Percentiles rank a stretch among this genome's conserved stretches.
phyloP scores from a whole-genome alignment of 1,140 invertebrate species.

The Colletes latitarsis region DNA sequence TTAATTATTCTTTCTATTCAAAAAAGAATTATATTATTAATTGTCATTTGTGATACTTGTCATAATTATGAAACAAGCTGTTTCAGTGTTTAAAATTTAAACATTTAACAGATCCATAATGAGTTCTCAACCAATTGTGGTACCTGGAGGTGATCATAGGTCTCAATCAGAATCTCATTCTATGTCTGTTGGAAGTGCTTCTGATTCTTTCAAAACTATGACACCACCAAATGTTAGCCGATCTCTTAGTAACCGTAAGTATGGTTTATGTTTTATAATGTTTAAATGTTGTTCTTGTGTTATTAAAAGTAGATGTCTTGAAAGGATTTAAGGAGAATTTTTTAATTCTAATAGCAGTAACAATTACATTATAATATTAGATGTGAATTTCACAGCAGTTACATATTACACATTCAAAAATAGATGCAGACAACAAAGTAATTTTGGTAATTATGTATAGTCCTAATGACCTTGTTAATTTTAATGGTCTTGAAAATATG shows the following conservation, averaged over 20 bases:
- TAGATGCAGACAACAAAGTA: neutral
- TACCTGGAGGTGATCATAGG: conserved; percentile 76
- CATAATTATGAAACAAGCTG: neutral
- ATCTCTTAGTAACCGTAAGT: conserved; percentile 74
- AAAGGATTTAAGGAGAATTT: neutral
- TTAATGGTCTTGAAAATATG: too few relatives aligned
- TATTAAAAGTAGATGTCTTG: neutral
- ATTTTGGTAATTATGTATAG: too few relatives aligned
- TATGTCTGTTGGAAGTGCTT: conserved; percentile 67
- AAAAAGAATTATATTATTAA: neutral
- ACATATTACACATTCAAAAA: neutral
- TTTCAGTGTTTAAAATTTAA: neutral
- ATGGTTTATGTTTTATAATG: conserved; percentile 31
- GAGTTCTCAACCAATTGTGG: conserved; percentile 78
- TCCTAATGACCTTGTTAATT: too few relatives aligned
- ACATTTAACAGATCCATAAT: conserved; percentile 59
- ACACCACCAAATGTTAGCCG: conserved; percentile 76
- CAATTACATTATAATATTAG: neutral
- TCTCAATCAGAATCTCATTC: conserved; percentile 72
- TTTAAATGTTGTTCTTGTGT: conserved; percentile 12
- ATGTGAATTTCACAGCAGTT: neutral
- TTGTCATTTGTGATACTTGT: neutral
- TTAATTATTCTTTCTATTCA: neutral
- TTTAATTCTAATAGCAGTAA: neutral
- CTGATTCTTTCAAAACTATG: conserved; percentile 73